Evolutionary conservation across 2,113 vertebrate genomes (phyloP).

Genomic region (Arenaria interpres): DNA sequence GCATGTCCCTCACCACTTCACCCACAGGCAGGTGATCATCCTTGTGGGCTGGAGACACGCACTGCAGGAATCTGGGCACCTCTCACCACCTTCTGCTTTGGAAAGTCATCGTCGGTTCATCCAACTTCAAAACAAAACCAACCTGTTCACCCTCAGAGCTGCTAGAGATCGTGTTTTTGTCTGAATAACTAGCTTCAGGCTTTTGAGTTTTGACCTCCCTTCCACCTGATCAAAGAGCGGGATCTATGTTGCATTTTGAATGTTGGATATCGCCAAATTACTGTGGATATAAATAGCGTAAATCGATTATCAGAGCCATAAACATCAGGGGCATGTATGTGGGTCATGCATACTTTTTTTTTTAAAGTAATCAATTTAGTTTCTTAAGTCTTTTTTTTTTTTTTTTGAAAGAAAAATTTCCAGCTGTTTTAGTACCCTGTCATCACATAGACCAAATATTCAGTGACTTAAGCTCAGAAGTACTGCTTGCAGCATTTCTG

Average conservation of each 20-base stretch:
- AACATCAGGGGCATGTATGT: neutral
- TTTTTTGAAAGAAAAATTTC: neutral
- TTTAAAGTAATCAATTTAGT: neutral
- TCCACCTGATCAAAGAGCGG: neutral
- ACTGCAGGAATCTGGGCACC: neutral
- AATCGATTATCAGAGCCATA: neutral
- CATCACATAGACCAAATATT: neutral
- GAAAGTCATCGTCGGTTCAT: neutral
- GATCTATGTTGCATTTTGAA: neutral
- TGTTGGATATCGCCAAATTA: neutral
- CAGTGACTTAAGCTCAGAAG: neutral
- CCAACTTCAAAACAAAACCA: neutral
- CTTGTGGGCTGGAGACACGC: neutral
- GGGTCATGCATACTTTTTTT: neutral
- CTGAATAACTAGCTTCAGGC: neutral
- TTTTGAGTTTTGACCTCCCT: neutral
- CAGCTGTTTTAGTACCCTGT: neutral
- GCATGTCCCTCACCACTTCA: no score
- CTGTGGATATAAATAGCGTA: neutral
- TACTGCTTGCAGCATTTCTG: neutral
- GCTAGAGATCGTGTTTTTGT: neutral
- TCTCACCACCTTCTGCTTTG: neutral
- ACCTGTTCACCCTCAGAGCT: neutral
- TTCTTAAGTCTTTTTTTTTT: neutral
- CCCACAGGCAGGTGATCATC: neutral